These are phyloP conservation scores for Ischnura elegans DNA, from an alignment of 2,888 invertebrate genomes.

Conservation along the genomic window DNA sequence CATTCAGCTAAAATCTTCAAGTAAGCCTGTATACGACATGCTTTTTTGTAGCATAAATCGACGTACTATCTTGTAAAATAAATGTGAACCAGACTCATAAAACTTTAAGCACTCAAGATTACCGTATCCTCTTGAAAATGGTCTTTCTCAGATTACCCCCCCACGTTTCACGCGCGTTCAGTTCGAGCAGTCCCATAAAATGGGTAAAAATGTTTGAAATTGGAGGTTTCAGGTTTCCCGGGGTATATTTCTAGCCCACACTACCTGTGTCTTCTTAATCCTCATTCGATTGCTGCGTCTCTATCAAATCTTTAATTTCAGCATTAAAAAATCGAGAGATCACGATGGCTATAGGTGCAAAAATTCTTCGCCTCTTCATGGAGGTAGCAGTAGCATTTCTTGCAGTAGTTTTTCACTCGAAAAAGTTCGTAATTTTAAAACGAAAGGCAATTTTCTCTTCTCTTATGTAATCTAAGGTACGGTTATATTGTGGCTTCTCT, in stretches of 20 bases:
- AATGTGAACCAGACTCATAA: too few relatives aligned
- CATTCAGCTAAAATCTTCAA: too few relatives aligned
- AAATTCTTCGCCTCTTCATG: neutral
- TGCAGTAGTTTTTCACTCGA: neutral
- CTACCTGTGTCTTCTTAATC: neutral
- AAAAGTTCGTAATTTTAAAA: neutral
- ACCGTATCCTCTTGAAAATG: neutral
- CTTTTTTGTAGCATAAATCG: too few relatives aligned
- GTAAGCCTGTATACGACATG: too few relatives aligned
- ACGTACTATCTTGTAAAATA: too few relatives aligned
- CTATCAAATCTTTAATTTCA: neutral
- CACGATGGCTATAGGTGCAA: neutral
- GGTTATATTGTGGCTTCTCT: neutral
- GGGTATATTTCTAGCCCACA: neutral
- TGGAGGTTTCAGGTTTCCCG: neutral
- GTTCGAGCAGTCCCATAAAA: neutral
- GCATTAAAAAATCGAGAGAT: neutral
- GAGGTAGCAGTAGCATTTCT: neutral
- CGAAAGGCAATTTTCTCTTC: neutral
- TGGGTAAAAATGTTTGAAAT: neutral
- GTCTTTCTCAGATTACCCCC: neutral
- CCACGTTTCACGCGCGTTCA: neutral
- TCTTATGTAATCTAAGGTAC: neutral
- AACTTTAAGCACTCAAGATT: too few relatives aligned
- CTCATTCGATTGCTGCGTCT: neutral